Percentiles rank a stretch among this genome's conserved stretches.
Evolutionary conservation across 1,140 invertebrate genomes (phyloP).

Genomic region (Nasonia giraulti): DNA sequence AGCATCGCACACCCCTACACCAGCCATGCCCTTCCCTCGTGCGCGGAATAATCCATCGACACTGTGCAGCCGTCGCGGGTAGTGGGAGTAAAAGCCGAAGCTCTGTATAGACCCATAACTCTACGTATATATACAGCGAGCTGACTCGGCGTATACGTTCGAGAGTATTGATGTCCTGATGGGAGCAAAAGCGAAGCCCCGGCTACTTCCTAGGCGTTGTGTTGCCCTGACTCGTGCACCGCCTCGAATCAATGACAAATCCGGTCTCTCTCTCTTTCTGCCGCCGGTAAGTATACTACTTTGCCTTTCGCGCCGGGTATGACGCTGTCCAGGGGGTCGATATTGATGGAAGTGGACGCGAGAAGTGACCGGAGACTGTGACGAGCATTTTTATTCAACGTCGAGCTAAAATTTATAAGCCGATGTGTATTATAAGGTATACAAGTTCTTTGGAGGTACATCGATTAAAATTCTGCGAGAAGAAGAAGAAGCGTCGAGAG

Average conservation of each 20-base stretch:
- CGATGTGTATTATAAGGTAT: not conserved
- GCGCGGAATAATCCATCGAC: slow-evolving; percentile 2
- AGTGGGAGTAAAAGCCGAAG: not conserved
- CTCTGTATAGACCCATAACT: not conserved
- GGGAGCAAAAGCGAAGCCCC: slow-evolving; percentile 37
- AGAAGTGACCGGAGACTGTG: not conserved
- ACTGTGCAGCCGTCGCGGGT: not conserved
- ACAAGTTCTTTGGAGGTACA: not conserved
- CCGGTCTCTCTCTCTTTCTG: slow-evolving; percentile 18
- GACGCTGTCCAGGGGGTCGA: not conserved
- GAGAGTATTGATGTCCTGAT: slow-evolving; percentile 67
- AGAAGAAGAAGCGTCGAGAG: slow-evolving; percentile 5
- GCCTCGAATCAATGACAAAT: slow-evolving; percentile 69
- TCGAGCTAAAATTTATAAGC: not conserved
- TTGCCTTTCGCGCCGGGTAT: not conserved
- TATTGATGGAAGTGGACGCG: not conserved
- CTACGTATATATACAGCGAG: not conserved
- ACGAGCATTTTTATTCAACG: not conserved
- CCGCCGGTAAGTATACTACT: not conserved
- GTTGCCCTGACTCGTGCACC: slow-evolving; percentile 61
- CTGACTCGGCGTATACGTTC: not conserved
- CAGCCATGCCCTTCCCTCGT: not conserved
- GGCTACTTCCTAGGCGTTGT: slow-evolving; percentile 66
- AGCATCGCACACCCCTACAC: not conserved
- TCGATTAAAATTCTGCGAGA: slow-evolving; percentile 17